These are phyloP conservation scores for Vidua chalybeata DNA, from an alignment of 2,113 vertebrate genomes.

Conservation along the genomic window DNA sequence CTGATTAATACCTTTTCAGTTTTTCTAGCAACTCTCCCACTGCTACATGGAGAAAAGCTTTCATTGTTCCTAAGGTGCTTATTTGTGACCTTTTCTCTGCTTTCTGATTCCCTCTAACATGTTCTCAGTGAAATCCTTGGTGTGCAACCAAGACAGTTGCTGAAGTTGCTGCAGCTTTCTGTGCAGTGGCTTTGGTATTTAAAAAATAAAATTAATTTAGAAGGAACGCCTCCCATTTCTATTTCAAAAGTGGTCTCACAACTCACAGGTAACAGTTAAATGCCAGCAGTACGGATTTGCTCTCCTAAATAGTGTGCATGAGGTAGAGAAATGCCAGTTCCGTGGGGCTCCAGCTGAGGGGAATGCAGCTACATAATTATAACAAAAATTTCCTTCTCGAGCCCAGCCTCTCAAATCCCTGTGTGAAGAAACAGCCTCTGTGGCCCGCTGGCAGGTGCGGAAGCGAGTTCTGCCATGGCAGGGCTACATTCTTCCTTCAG, in stretches of 20 bases:
- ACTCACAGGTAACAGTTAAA: not conserved
- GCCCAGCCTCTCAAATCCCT: not conserved
- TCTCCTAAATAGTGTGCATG: not conserved
- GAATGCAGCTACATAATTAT: not conserved
- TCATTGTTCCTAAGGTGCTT: constrained; percentile 83
- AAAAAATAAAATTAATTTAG: constrained; percentile 61
- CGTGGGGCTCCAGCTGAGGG: not conserved
- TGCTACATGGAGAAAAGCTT: constrained; percentile 82
- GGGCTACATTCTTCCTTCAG: not conserved
- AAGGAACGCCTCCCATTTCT: constrained; percentile 47
- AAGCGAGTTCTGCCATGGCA: accelerated
- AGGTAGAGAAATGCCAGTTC: not conserved
- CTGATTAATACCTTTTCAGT: constrained; percentile 88
- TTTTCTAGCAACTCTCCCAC: constrained; percentile 81
- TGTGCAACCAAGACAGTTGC: constrained; percentile 79
- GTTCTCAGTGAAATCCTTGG: constrained; percentile 77
- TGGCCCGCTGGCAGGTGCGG: accelerated
- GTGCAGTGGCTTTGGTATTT: constrained; percentile 62
- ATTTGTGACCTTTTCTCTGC: constrained; percentile 84
- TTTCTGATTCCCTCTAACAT: constrained; percentile 79
- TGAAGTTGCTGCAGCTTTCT: constrained; percentile 72
- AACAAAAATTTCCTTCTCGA: not conserved
- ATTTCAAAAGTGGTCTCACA: constrained; percentile 24
- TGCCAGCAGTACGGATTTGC: not conserved
- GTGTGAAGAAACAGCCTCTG: not conserved